A percentile compares a stretch with the other conserved stretches of the same genome.
Conservation (phyloP, 2,797 vertebrate genomes). For the Sebastes kiyomatsui region DNA sequence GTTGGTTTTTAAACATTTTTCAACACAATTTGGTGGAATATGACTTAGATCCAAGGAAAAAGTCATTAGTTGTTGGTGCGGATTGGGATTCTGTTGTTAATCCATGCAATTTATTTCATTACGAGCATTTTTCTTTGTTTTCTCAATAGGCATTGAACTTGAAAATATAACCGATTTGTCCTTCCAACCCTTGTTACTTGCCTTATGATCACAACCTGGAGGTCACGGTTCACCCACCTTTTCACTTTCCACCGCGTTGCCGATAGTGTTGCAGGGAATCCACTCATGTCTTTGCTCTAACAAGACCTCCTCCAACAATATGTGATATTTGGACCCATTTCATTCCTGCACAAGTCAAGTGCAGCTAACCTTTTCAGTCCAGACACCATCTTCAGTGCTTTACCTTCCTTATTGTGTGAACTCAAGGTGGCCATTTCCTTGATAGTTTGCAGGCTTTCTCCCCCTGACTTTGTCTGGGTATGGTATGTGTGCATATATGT, state of each 20-base stretch:
- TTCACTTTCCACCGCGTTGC: not conserved
- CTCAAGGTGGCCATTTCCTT: slow-evolving; percentile 11
- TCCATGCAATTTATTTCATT: not conserved
- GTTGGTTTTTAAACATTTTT: too few species aligned
- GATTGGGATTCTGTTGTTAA: not conserved
- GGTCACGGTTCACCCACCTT: not conserved
- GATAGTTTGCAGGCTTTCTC: slow-evolving; percentile 24
- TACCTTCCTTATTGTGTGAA: slow-evolving; percentile 1
- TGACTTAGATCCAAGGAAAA: not conserved
- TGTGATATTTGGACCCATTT: not conserved
- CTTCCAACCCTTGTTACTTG: not conserved
- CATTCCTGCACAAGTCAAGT: not conserved
- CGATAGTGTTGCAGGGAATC: not conserved
- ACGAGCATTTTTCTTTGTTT: not conserved
- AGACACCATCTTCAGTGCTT: slow-evolving; percentile 1
- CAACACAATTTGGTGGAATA: not conserved
- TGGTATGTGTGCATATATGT: slow-evolving; percentile 23
- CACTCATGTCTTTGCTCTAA: not conserved
- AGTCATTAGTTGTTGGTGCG: rapidly evolving
- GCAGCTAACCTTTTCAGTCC: slow-evolving; percentile 5
- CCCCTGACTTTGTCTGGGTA: not conserved
- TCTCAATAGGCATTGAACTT: not conserved
- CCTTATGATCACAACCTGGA: not conserved
- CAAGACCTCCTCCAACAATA: not conserved
- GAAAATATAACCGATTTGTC: not conserved